Evolutionary conservation across 64 coral and sea anemone species (phyloP).

Genomic region (Exaiptasia diaphana): DNA sequence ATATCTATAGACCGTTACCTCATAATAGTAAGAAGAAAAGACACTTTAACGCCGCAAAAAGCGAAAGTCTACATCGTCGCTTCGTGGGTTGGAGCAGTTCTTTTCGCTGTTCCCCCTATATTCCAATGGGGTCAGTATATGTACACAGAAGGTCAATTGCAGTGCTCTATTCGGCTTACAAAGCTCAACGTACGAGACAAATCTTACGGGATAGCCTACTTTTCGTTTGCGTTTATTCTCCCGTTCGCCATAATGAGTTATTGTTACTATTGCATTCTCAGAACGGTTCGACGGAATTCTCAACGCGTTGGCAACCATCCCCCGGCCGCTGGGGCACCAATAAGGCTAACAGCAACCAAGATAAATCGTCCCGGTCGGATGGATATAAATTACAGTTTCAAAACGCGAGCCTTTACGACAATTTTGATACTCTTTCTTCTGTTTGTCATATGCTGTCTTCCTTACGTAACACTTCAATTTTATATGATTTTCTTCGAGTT

Average conservation of each 20-base stretch:
- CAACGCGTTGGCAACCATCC: slow-evolving; percentile 84
- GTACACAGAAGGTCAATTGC: slow-evolving; percentile 68
- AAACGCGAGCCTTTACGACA: slow-evolving; percentile 93
- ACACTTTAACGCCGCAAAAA: slow-evolving; percentile 78
- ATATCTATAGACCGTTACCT: slow-evolving; percentile 89
- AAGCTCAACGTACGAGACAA: slow-evolving; percentile 8
- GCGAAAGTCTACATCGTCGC: slow-evolving; percentile 77
- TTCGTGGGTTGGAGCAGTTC: slow-evolving; percentile 74
- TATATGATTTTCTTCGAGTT: slow-evolving; percentile 41
- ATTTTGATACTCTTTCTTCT: slow-evolving; percentile 89
- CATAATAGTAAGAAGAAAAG: slow-evolving; percentile 79
- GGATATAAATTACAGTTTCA: slow-evolving; percentile 98
- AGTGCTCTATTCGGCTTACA: slow-evolving; percentile 67
- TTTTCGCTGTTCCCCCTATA: slow-evolving; percentile 58
- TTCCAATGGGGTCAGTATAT: slow-evolving; percentile 84
- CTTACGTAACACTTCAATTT: slow-evolving; percentile 63
- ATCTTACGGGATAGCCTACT: slow-evolving; percentile 74
- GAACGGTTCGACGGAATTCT: slow-evolving; percentile 86
- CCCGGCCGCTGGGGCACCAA: slow-evolving; percentile 62
- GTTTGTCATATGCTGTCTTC: slow-evolving; percentile 68
- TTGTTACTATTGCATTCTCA: slow-evolving; percentile 82
- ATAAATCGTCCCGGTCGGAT: slow-evolving; percentile 88
- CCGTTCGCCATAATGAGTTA: slow-evolving; percentile 80
- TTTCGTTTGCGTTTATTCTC: slow-evolving; percentile 51
- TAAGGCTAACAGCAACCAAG: slow-evolving; percentile 68